phyloP scores from a whole-genome alignment of 2,888 invertebrate genomes.

The Lasioglossum marginatum region DNA sequence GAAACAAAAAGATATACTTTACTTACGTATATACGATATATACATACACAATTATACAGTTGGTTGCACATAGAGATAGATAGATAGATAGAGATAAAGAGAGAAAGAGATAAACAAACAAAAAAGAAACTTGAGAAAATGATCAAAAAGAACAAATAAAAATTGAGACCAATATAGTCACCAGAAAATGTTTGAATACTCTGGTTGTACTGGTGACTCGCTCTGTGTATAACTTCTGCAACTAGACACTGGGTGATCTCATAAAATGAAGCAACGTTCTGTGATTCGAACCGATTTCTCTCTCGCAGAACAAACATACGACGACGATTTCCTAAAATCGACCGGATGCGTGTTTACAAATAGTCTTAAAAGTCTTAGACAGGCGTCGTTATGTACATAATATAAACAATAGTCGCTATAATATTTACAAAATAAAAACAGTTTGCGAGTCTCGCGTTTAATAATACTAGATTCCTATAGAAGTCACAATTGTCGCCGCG shows the following conservation, averaged over 20 bases:
- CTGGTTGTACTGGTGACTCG: not conserved
- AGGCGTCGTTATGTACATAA: slow-evolving; percentile 69
- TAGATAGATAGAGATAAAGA: not conserved
- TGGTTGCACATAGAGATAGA: not conserved
- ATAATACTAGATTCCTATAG: slow-evolving; percentile 55
- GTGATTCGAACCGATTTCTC: slow-evolving; percentile 27
- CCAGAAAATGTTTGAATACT: not conserved
- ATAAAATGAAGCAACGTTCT: slow-evolving; percentile 41
- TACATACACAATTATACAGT: not conserved
- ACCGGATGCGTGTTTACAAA: slow-evolving; percentile 38
- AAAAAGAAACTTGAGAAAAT: not conserved
- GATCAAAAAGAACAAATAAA: not conserved
- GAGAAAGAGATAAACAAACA: not conserved
- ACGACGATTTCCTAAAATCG: slow-evolving; percentile 28
- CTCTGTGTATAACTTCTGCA: slow-evolving; percentile 29
- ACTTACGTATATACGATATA: not conserved
- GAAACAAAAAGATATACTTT: not conserved
- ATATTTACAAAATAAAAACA: slow-evolving; percentile 70
- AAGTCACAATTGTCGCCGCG: slow-evolving; percentile 52
- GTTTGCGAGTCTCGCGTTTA: slow-evolving; percentile 36
- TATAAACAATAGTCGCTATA: slow-evolving; percentile 56
- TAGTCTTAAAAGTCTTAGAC: slow-evolving; percentile 50
- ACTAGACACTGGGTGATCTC: slow-evolving; percentile 36
- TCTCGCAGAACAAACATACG: slow-evolving; percentile 9
- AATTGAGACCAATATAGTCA: not conserved